Evolutionary conservation across 2,113 vertebrate species (phyloP).

Genomic region (Opisthocomus hoazin): DNA sequence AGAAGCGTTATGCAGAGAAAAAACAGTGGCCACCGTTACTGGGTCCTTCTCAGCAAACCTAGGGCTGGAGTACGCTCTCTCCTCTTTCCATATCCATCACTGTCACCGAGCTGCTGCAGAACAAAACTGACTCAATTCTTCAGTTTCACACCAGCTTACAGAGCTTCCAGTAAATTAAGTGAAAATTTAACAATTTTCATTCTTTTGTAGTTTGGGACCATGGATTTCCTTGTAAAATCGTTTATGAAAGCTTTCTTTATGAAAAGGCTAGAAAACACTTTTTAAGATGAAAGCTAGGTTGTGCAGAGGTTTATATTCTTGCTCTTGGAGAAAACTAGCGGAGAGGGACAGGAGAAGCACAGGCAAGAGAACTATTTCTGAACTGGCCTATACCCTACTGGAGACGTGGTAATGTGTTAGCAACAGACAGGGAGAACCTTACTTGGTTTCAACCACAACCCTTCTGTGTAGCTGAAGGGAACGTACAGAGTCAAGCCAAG

Average conservation of each 20-base stretch:
- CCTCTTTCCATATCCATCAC: not conserved
- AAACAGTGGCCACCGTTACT: not conserved
- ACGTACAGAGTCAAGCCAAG: not conserved
- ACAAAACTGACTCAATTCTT: not conserved
- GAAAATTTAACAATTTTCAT: constrained; percentile 8
- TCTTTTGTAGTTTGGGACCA: not conserved
- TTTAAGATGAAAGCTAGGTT: not conserved
- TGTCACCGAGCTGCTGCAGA: not conserved
- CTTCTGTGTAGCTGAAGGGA: not conserved
- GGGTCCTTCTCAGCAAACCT: not conserved
- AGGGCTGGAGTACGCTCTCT: not conserved
- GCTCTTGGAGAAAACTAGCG: not conserved
- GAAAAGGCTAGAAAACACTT: not conserved
- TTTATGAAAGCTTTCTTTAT: not conserved
- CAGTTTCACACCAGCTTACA: not conserved
- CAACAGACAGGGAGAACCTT: not conserved
- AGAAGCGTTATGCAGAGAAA: not conserved
- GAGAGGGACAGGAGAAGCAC: not conserved
- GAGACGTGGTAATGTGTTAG: not conserved
- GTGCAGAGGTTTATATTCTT: not conserved
- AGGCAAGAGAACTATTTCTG: not conserved
- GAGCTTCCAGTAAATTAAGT: not conserved
- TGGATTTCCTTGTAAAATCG: not conserved
- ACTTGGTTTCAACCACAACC: not conserved
- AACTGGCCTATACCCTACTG: not conserved